Percentiles rank a stretch among this genome's conserved stretches.
Evolutionary conservation across 1,140 invertebrate genomes (phyloP).

Genomic region (Pseudomyrmex gracilis): DNA sequence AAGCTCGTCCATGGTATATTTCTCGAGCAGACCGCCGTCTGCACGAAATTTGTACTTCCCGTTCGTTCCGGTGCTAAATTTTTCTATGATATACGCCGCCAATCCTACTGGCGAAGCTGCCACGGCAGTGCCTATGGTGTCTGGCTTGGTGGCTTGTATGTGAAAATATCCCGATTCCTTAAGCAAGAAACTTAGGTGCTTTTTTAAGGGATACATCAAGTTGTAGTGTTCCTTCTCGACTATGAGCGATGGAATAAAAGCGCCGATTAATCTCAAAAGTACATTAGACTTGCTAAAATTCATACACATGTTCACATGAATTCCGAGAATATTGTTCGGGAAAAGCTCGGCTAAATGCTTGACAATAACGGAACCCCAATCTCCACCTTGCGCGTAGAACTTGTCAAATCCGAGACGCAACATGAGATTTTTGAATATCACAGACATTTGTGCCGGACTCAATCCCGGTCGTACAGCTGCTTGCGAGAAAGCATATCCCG

Average conservation of each 20-base stretch:
- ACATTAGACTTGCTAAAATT: slow-evolving; percentile 41
- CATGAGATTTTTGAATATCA: slow-evolving; percentile 92
- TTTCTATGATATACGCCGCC: slow-evolving; percentile 94
- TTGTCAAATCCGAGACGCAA: slow-evolving; percentile 90
- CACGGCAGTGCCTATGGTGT: slow-evolving; percentile 91
- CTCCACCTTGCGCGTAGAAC: slow-evolving; percentile 94
- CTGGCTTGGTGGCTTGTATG: slow-evolving; percentile 95
- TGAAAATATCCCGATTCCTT: slow-evolving; percentile 93
- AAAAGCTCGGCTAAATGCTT: slow-evolving; percentile 88
- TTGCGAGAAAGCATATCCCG: slow-evolving; percentile 92
- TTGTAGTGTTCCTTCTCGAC: slow-evolving; percentile 86
- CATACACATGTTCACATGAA: slow-evolving; percentile 89
- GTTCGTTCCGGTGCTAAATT: slow-evolving; percentile 93
- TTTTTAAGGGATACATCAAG: slow-evolving; percentile 88
- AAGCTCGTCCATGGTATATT: slow-evolving; percentile 90
- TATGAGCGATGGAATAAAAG: slow-evolving; percentile 86
- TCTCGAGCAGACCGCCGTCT: slow-evolving; percentile 91
- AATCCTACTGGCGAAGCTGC: slow-evolving; percentile 90
- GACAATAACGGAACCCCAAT: slow-evolving; percentile 91
- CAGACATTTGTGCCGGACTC: slow-evolving; percentile 81
- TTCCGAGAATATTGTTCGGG: slow-evolving; percentile 88
- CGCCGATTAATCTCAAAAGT: slow-evolving; percentile 86
- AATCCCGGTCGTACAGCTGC: slow-evolving; percentile 79
- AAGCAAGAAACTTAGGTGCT: slow-evolving; percentile 85
- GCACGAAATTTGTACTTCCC: slow-evolving; percentile 84